Percentiles rank a stretch among this genome's conserved stretches.
Evolutionary conservation across 2,888 invertebrate species (phyloP).

Genomic region (Bombylius major): DNA sequence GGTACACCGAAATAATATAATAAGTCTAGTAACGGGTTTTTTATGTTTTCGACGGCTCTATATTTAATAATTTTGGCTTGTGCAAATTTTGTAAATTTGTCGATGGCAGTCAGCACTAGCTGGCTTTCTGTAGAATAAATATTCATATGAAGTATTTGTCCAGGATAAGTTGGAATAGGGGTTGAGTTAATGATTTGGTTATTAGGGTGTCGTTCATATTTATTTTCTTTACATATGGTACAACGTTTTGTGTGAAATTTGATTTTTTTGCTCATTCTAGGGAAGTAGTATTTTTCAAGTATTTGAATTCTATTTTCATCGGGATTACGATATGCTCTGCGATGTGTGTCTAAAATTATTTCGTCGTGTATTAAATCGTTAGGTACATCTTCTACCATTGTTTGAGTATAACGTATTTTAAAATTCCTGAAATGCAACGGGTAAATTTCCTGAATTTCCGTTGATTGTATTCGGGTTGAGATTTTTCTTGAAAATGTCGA

Average conservation of each 20-base stretch:
- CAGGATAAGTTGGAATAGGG: background rate
- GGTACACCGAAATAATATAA: conserved; percentile 10
- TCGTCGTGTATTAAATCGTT: background rate
- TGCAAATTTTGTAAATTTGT: background rate
- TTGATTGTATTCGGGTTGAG: background rate
- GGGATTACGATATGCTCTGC: conserved; percentile 6
- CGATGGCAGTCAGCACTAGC: conserved; percentile 2
- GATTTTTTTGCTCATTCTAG: no score
- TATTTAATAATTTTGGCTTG: background rate
- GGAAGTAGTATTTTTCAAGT: conserved; percentile 1
- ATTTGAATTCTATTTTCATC: conserved; percentile 9
- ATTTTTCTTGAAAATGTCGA: background rate
- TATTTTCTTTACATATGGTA: conserved; percentile 7
- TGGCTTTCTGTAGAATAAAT: conserved; percentile 5
- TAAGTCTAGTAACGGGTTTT: conserved; percentile 8
- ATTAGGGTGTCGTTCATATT: background rate
- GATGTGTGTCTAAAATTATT: background rate
- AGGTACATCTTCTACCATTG: no score
- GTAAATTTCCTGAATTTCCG: conserved; percentile 1
- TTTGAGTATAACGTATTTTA: background rate
- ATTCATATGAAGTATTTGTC: background rate
- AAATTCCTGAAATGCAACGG: background rate
- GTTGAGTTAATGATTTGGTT: background rate
- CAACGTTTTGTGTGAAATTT: conserved; percentile 3
- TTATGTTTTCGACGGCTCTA: conserved; percentile 6